These are phyloP conservation scores for Lacerta bilineata DNA, from an alignment of 2,797 vertebrate species.

Conservation along the genomic window DNA sequence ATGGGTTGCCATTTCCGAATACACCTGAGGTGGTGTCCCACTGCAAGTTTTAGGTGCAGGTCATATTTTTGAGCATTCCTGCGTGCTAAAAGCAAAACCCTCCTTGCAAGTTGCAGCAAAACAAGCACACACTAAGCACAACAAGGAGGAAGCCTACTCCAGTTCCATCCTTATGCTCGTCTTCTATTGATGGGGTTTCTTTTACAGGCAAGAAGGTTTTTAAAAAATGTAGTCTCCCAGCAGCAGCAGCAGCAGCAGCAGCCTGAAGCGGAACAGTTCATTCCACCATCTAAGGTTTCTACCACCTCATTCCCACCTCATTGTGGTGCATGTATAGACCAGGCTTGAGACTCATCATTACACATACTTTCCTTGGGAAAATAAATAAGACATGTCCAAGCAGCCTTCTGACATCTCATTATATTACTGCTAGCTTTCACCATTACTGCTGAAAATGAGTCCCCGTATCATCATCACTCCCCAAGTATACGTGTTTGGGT, in stretches of 20 bases:
- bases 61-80: neutral
- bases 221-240: neutral
- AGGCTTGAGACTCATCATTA: conserved; percentile 26
- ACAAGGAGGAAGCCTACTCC: neutral
- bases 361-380: conserved; percentile 4
- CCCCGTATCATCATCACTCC: neutral
- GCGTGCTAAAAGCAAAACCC: neutral
- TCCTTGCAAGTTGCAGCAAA: neutral
- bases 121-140: neutral
- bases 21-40: neutral
- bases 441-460: conserved; percentile 17
- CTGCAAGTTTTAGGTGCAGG: neutral
- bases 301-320: conserved; percentile 4
- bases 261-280: neutral
- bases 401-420: conserved; percentile 29
- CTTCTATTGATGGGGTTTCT: neutral
- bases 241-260: too few relatives aligned
- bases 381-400: neutral
- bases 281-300: neutral
- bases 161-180: neutral
- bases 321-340: neutral
- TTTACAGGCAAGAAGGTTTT: neutral
- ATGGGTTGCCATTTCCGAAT: neutral
- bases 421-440: neutral
- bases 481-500: neutral